Conservation (phyloP, 2,888 invertebrate species). For the Lysandra bellargus region DNA sequence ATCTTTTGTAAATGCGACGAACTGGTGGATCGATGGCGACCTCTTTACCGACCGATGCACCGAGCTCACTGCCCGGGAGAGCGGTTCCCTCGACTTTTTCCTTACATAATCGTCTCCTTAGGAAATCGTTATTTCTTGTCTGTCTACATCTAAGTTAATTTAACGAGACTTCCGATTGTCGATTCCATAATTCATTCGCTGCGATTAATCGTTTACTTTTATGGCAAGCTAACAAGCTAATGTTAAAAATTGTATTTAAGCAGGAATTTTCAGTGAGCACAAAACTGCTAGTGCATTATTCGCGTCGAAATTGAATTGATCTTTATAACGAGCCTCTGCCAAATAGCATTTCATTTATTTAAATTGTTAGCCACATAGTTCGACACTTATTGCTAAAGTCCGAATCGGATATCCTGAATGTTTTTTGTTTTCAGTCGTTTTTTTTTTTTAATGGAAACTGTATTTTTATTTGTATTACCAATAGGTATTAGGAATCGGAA, state of each 20-base stretch:
- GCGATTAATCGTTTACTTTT: background rate
- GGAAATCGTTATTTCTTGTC: conserved; percentile 23
- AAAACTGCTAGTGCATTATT: background rate
- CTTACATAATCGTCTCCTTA: conserved; percentile 46
- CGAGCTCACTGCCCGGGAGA: conserved; percentile 65
- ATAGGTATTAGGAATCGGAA: background rate
- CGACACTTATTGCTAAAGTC: conserved; percentile 17
- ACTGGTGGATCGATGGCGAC: conserved; percentile 72
- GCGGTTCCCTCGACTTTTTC: conserved; percentile 48
- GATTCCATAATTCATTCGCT: background rate
- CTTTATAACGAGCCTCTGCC: conserved; percentile 3
- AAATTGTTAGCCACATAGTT: conserved; percentile 8
- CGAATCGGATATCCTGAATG: background rate
- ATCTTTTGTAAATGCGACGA: conserved; percentile 53
- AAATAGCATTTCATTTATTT: conserved; percentile 12
- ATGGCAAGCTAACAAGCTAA: background rate
- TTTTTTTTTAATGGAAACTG: background rate
- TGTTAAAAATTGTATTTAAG: background rate
- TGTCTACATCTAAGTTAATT: background rate
- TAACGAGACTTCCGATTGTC: background rate
- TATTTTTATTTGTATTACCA: background rate
- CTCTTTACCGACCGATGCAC: conserved; percentile 77
- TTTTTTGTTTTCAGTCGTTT: background rate
- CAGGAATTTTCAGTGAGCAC: background rate
- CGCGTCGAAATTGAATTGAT: background rate